Evolutionary conservation across 2,113 vertebrate genomes (phyloP).

Genomic region (Furnarius figulus): DNA sequence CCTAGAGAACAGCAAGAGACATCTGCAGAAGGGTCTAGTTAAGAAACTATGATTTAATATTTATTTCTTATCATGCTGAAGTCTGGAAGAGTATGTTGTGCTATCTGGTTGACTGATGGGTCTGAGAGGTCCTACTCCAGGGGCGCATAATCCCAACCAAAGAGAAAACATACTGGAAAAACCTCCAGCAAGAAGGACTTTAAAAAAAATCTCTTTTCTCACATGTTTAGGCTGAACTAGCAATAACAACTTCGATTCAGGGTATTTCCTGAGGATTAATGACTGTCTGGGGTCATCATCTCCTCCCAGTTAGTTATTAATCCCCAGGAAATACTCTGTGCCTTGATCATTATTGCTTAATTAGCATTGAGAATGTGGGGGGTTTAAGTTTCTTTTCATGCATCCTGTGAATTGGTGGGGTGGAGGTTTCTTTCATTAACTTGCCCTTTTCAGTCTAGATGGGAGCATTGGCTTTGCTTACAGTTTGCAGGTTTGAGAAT

Average conservation of each 20-base stretch:
- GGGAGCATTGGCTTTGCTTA: conserved; percentile 35
- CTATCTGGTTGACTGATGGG: neutral
- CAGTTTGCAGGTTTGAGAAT: conserved; percentile 42
- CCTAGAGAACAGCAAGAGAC: neutral
- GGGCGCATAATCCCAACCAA: neutral
- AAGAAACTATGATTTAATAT: neutral
- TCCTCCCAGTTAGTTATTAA: conserved; percentile 77
- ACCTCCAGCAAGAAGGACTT: neutral
- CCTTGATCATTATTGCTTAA: conserved; percentile 77
- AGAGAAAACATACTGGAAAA: conserved; percentile 32
- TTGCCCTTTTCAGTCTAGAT: conserved; percentile 47
- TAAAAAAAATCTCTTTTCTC: conserved; percentile 23
- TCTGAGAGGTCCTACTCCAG: neutral
- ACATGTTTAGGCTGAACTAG: conserved; percentile 64
- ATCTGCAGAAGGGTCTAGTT: neutral
- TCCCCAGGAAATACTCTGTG: conserved; percentile 77
- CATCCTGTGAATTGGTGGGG: conserved; percentile 52
- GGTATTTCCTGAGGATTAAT: conserved; percentile 82
- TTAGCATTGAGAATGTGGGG: conserved; percentile 71
- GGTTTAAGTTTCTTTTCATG: conserved; percentile 69
- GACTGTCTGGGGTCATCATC: conserved; percentile 79
- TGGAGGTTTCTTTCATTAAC: conserved; percentile 65
- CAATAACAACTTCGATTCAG: conserved; percentile 71
- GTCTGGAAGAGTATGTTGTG: neutral
- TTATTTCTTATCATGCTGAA: neutral